Evolutionary conservation across 1,140 invertebrate species (phyloP), one percentile per base, ranked within the genome.

Genomic region (Uloborus diversus): DNA sequence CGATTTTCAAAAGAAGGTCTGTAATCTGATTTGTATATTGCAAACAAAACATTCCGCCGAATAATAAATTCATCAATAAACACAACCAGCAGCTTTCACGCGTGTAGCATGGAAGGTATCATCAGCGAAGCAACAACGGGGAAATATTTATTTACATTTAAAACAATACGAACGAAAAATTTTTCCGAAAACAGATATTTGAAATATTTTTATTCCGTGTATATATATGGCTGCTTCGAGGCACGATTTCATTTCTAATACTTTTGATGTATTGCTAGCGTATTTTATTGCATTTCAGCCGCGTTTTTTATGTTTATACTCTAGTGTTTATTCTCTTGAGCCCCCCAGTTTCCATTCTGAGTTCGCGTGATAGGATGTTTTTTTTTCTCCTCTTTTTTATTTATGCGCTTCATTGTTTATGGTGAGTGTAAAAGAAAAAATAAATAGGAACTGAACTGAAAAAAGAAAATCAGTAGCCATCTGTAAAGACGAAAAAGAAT

Each of bases 401-500:
- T 51, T 65, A 76, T 57, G 25, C 42, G 61, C 73, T 76, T 65
- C 61, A 76, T 76, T 76, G 61, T 76, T 76, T 76, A 76, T 57
- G 30, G 32, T 7, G 32, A 76, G 35, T 23, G 49, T 30, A 62
- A 62, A 49, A 33, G 13, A 73, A 28, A 35, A 37, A 59, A 47
- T 30, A 47, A 49, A 62, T 4, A 75, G 51, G 42, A 28, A 62
- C 14, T 11, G 53, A 51, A 59, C 53, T 14, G n/a, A 66, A 56
- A 32, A 66, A 65, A 76, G 11, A 76, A 65, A 76, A 65, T 76
- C 73, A 76, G 73, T 76, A 76, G 59, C 73, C 73, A 76, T 76
- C 73, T 76, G 73, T 76, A 76, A 76, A 65, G 73, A 65, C 61
- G 42, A 61, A 76, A 75, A 76, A 76, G 61, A 76, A 76, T 76